A percentile compares a stretch with the other conserved stretches of the same genome.
Conservation (phyloP, 2,797 vertebrate genomes). For the Carduelis carduelis region DNA sequence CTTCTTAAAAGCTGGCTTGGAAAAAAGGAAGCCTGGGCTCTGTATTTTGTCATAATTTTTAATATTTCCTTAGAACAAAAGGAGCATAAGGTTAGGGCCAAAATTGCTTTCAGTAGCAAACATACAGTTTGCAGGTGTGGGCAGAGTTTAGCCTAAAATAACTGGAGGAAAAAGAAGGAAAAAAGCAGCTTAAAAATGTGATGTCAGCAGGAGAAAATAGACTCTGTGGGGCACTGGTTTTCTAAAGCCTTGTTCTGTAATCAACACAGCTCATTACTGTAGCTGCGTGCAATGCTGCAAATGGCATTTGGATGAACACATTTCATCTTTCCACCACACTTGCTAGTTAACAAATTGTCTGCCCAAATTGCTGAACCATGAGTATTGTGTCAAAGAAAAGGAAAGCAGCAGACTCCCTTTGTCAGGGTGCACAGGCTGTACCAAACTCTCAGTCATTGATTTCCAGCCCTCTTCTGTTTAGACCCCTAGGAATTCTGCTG, state of each 20-base stretch:
- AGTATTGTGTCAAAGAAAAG: not conserved
- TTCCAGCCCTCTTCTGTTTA: not conserved
- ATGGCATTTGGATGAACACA: not conserved
- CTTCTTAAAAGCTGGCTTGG: not conserved
- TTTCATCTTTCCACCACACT: not conserved
- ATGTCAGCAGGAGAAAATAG: constrained; percentile 43
- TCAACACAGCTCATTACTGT: constrained; percentile 33
- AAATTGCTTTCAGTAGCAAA: not conserved
- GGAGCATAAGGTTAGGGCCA: not conserved
- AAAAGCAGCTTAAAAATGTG: not conserved
- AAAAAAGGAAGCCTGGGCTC: not conserved
- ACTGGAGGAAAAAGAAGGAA: not conserved
- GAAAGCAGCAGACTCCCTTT: constrained; percentile 5
- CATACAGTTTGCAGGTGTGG: constrained; percentile 12
- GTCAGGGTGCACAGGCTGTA: not conserved
- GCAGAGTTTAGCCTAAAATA: constrained; percentile 30
- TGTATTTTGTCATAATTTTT: not conserved
- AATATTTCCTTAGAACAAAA: not conserved
- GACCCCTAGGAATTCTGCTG: not conserved
- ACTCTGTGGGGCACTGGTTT: constrained; percentile 16
- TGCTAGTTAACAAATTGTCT: not conserved
- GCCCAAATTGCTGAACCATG: constrained; percentile 1
- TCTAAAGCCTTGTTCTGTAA: constrained; percentile 23
- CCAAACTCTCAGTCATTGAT: not conserved
- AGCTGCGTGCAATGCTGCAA: not conserved